These are phyloP conservation scores for Acleris cristana DNA, from an alignment of 2,888 invertebrate genomes.

Conservation along the genomic window DNA sequence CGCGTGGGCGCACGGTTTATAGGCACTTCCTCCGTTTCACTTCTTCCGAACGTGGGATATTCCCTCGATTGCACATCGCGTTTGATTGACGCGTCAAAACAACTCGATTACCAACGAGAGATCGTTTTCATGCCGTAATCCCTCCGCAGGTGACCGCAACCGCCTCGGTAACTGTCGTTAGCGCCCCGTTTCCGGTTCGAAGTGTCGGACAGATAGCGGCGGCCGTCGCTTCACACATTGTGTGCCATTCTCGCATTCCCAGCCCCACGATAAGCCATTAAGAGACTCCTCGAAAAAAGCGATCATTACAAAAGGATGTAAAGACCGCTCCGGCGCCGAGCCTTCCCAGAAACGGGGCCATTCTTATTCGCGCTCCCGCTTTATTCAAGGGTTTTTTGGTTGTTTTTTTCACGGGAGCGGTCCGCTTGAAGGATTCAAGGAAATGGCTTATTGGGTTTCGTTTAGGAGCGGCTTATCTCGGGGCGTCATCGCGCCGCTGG, in stretches of 20 bases:
- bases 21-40: slow-evolving; percentile 68
- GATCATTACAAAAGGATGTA: slow-evolving; percentile 79
- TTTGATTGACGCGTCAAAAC: slow-evolving; percentile 22
- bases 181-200: slow-evolving; percentile 31
- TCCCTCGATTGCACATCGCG: slow-evolving; percentile 39
- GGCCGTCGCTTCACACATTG: slow-evolving; percentile 48
- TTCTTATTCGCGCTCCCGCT: slow-evolving; percentile 82
- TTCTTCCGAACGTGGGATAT: slow-evolving; percentile 64
- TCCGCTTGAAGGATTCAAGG: slow-evolving; percentile 78
- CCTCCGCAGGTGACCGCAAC: slow-evolving; percentile 16
- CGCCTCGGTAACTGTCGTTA: slow-evolving; percentile 20
- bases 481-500: slow-evolving; percentile 69
- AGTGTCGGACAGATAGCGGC: slow-evolving; percentile 31
- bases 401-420: slow-evolving; percentile 73
- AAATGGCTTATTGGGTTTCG: slow-evolving; percentile 82
- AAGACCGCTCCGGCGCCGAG: slow-evolving; percentile 79
- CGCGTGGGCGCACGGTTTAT: slow-evolving; percentile 74
- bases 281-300: slow-evolving; percentile 76
- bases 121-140: slow-evolving; percentile 20
- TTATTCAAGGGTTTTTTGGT: slow-evolving; percentile 77
- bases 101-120: slow-evolving; percentile 19
- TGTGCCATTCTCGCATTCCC: slow-evolving; percentile 56
- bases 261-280: slow-evolving; percentile 76
- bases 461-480: slow-evolving; percentile 76
- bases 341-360: slow-evolving; percentile 80